Conservation (phyloP, 1,140 invertebrate genomes). For the Hyphantria cunea region DNA sequence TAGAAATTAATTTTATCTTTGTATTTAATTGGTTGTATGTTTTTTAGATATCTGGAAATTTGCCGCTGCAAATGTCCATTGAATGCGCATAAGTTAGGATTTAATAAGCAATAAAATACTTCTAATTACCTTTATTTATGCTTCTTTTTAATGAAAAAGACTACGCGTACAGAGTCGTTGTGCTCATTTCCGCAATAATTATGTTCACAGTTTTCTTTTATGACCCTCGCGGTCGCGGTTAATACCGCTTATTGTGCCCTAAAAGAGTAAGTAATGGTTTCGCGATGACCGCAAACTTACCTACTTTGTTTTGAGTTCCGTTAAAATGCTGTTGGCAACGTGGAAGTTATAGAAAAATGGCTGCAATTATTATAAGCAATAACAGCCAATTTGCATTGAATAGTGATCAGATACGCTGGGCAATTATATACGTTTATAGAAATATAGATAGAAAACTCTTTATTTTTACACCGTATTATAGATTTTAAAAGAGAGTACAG, state of each 20-base stretch:
- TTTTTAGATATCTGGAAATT: too few relatives aligned
- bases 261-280: not conserved
- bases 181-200: not conserved
- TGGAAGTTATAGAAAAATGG: not conserved
- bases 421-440: not conserved
- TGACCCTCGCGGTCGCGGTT: not conserved
- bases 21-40: too few relatives aligned
- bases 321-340: not conserved
- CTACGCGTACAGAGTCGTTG: not conserved
- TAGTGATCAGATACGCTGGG: not conserved
- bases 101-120: too few relatives aligned
- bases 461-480: too few relatives aligned
- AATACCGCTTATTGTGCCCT: not conserved
- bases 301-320: not conserved
- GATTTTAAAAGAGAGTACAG: too few relatives aligned
- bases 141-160: too few relatives aligned
- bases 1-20: not conserved
- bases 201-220: not conserved
- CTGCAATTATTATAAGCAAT: conserved; percentile 4
- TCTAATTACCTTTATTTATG: too few relatives aligned
- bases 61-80: too few relatives aligned
- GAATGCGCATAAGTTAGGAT: too few relatives aligned
- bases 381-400: not conserved
- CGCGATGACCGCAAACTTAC: conserved; percentile 1
- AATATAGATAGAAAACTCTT: too few relatives aligned